A percentile compares a stretch with the other conserved stretches of the same genome.
Evolutionary conservation across 2,888 invertebrate genomes (phyloP).

Genomic region (Phyllotreta striolata): DNA sequence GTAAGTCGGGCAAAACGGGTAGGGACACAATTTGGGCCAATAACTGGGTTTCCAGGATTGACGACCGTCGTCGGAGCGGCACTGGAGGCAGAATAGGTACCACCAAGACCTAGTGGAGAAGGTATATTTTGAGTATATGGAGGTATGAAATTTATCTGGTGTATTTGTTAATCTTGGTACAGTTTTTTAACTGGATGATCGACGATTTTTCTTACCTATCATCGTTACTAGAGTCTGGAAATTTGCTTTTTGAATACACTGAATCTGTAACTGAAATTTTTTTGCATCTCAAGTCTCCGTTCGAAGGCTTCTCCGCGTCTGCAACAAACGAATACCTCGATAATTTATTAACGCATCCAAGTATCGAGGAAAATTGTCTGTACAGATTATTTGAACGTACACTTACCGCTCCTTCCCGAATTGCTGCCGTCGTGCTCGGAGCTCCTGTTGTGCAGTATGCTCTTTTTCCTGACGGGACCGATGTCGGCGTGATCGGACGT

Average conservation of each 20-base stretch:
- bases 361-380: neutral
- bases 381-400: conserved; percentile 18
- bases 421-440: conserved; percentile 9
- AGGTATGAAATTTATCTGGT: neutral
- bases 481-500: conserved; percentile 65
- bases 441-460: conserved; percentile 66
- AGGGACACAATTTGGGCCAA: conserved; percentile 84
- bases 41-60: conserved; percentile 83
- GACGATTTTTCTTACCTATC: conserved; percentile 27
- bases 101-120: conserved; percentile 75
- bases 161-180: too few relatives aligned
- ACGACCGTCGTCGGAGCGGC: conserved; percentile 68
- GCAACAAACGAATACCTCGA: conserved; percentile 41
- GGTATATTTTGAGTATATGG: neutral
- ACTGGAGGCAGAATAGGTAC: conserved; percentile 81
- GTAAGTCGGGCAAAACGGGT: conserved; percentile 85
- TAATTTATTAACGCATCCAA: neutral
- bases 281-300: conserved; percentile 58
- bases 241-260: conserved; percentile 56
- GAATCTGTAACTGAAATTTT: conserved; percentile 61
- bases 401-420: conserved; percentile 32
- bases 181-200: too few relatives aligned
- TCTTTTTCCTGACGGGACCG: conserved; percentile 75
- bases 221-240: conserved; percentile 54
- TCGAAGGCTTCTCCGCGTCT: conserved; percentile 56